Base-by-base conservation (phyloP, 1,140 invertebrate species). In the Reticulitermes speratus region DNA sequence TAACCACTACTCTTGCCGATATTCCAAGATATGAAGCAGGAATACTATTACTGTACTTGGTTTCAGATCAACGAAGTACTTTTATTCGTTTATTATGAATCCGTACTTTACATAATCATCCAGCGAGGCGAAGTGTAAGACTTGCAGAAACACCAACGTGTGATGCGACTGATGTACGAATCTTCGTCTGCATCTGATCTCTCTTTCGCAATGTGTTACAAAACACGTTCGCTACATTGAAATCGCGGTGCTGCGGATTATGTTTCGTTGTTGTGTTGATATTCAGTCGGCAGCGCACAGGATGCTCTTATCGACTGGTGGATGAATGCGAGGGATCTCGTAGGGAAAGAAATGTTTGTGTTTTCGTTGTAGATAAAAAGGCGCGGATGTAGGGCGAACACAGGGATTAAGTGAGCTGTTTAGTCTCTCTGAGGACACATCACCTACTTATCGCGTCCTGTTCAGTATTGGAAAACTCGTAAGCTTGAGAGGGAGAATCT, bases 331-430 rank as follows among this genome's bases (percentile, higher is more conserved):
- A 5, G 11, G 52, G 19, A 55, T 55, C 19, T 19, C 19, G 14
- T 55, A 21, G 19, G 52, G n/a, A 30, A 30, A 25, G n/a, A 75
- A 75, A 30, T 75, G 65, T 75, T 75, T 75, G 65, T 75, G 65
- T 75, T 75, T 75, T 75, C n/a, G n/a, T 75, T 75, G 65, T 75
- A 16, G 65, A 75, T 75, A 75, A 75, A 38, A 75, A 75, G 65
- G 65, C 7, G 65, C 9, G 65, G 65, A 30, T 30, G 7, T 25
- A n/a, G 9, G n/a, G 65, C 8, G 8, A 75, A 25, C 25, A n/a
- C 65, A 55, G 16, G 52, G 52, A 55, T 16, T 19, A 55, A 55
- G 52, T 21, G 52, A 55, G 0, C 52, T 21, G 52, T 55, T 55
- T 55, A 21, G 52, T 55, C 16, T 55, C 52, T 55, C 14, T 55